Conservation (phyloP, 35 echinoderm and acorn worm species). For the Lytechinus pictus region DNA sequence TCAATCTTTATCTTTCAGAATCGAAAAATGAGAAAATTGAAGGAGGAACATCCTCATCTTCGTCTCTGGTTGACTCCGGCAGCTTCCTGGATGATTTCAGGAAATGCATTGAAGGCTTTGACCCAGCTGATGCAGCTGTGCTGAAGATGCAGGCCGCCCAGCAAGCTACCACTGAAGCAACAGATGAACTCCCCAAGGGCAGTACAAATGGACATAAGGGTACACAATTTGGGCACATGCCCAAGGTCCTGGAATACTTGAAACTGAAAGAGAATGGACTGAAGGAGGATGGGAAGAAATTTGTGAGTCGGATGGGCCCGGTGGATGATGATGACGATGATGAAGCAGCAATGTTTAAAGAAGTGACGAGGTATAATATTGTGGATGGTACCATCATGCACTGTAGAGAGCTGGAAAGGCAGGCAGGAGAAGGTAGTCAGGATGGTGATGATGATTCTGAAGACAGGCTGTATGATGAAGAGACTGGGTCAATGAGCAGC, state of each 20-base stretch:
- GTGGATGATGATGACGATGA: slow-evolving; percentile 47
- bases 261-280: slow-evolving; percentile 31
- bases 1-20: not conserved
- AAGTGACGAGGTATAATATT: slow-evolving; percentile 85
- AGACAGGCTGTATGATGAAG: slow-evolving; percentile 49
- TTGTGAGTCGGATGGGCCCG: not conserved
- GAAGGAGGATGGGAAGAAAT: slow-evolving; percentile 25
- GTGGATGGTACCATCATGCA: slow-evolving; percentile 63
- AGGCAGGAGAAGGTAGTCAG: not conserved
- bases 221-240: not conserved
- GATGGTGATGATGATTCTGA: slow-evolving; percentile 33
- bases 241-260: not conserved
- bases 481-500: slow-evolving; percentile 57
- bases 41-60: slow-evolving; percentile 30
- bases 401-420: slow-evolving; percentile 40
- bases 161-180: slow-evolving; percentile 51
- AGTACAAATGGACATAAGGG: slow-evolving; percentile 32
- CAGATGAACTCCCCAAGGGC: not conserved
- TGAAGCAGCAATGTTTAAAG: slow-evolving; percentile 36
- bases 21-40: not conserved
- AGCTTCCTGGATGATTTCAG: slow-evolving; percentile 92
- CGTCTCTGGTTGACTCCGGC: slow-evolving; percentile 54
- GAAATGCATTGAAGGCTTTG: slow-evolving; percentile 93
- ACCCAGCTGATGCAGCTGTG: slow-evolving; percentile 55
- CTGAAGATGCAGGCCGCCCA: slow-evolving; percentile 50